Evolutionary conservation across 2,113 vertebrate genomes (phyloP), one percentile per base, ranked within the genome.

Genomic region (Calonectris borealis): DNA sequence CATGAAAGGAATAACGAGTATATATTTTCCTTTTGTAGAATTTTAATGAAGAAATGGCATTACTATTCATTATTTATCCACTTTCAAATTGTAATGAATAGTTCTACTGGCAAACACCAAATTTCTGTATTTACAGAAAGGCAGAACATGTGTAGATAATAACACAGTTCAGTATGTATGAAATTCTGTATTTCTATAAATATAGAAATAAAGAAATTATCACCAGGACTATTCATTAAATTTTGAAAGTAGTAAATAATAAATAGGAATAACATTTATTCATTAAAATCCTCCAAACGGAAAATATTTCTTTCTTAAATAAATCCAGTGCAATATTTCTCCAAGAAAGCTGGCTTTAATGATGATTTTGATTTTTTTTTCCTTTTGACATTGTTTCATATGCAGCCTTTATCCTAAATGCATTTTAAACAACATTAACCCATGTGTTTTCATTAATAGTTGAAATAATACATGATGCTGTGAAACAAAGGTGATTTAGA

Each of bases 51-150:
- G 95, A 94, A 98, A 96, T 95, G 86, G 76, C 94, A 96, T 96
- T 94, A 92, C 91, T 86, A 94, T 96, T 96, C 95, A 97, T 97
- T 98, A 97, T 98, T 97, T 97, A 96, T 97, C 96, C 96, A 97
- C 90, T 98, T 97, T 97, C 94, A 97, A 97, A 97, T 95, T 94
- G 92, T 95, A 97, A 95, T 97, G 95, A 98, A 97, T 97, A 96
- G 95, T 97, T 97, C 93, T 93, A 91, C 87, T 85, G 90, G 97
- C 96, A 97, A 98, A 96, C 96, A 97, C 96, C 96, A 97, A 96
- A 97, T 98, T 97, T 97, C 95, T 95, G 70, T 98, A 96, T 97
- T 97, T 98, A 96, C 94, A 97, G 95, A 97, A 97, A 97, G 91
- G 92, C 44, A 0, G 62, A 95, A 90, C 94, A 94, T 95, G 96